Conservation (phyloP, 2,888 invertebrate genomes). For the Eutolmus rufibarbis region DNA sequence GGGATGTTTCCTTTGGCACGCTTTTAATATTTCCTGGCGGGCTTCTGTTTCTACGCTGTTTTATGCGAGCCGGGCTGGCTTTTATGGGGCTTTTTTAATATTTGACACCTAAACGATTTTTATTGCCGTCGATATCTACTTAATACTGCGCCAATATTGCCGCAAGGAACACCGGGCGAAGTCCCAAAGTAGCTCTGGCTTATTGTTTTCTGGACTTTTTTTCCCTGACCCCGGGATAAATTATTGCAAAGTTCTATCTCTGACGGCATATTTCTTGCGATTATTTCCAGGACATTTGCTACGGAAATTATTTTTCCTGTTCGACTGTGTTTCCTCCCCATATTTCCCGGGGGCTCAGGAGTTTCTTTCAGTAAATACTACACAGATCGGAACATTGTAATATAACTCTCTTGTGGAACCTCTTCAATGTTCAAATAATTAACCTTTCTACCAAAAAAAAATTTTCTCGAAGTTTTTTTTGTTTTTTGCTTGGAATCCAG, state of each 20-base stretch:
- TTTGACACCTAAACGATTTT: slow-evolving; percentile 14
- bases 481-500: not conserved
- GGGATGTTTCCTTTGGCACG: not conserved
- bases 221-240: not conserved
- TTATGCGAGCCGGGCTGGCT: not conserved
- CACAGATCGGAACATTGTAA: not conserved
- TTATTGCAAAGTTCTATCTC: slow-evolving; percentile 1
- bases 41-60: not conserved
- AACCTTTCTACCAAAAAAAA: not conserved
- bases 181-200: not conserved
- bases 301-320: not conserved
- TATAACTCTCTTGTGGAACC: not conserved
- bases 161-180: not conserved
- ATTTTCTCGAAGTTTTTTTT: not conserved
- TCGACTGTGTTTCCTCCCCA: not conserved
- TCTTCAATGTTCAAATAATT: not conserved
- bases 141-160: slow-evolving; percentile 17
- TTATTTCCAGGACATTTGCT: not conserved
- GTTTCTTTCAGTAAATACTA: not conserved
- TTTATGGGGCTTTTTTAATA: slow-evolving; percentile 12
- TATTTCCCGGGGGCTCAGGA: not conserved
- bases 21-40: slow-evolving; percentile 24
- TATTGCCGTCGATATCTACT: slow-evolving; percentile 1
- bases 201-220: slow-evolving; percentile 2
- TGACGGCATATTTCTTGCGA: slow-evolving; percentile 7